Base-by-base conservation (phyloP, 2,888 invertebrate genomes). In the Heliconius ethilla region DNA sequence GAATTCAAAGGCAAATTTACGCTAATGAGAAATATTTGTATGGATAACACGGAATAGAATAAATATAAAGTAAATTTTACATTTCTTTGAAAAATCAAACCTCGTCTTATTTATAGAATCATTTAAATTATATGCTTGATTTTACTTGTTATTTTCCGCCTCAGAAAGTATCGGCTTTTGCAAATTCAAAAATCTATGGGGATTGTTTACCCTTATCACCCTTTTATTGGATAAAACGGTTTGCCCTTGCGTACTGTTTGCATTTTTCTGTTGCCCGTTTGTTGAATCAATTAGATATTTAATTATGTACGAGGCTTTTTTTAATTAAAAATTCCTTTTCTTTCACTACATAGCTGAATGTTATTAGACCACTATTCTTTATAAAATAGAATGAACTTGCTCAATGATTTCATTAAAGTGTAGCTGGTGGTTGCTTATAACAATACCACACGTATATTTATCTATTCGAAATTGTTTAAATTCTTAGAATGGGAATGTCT, bases 191-290 rank as follows among this genome's bases (percentile, higher is more conserved):
- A 70, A 66, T 75, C 70, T 25, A 29, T 62, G 29, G 25, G 59
- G 22, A 77, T 79, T 75, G 79, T 79, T 79, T 75, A 79, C 77
- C 79, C 77, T 75, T 63, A 62, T 79, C 76, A 79, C 33, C 76
- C 75, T 70, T 78, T 79, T 77, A 79, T 79, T 77, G 75, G 70
- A 75, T 79, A 70, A 74, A 77, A 67, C 69, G 76, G 73, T 79
- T 69, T 70, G 37, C 67, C 45, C 69, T n/a, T 37, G 63, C 78
- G 6, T 79, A 67, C 37, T 51, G 63, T 76, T 69, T 45, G 63
- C 15, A 59, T 79, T 74, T 67, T 73, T 76, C 25, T 74, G 63
- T 76, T 76, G 55, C 33, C 15, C 9, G 63, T 78, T 76, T 79
- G 76, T 76, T 78, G 29, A 72, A 74, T 75, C 45, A 76, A 73